Conservation (phyloP, 2,113 vertebrate species). For the Rattus rattus region DNA sequence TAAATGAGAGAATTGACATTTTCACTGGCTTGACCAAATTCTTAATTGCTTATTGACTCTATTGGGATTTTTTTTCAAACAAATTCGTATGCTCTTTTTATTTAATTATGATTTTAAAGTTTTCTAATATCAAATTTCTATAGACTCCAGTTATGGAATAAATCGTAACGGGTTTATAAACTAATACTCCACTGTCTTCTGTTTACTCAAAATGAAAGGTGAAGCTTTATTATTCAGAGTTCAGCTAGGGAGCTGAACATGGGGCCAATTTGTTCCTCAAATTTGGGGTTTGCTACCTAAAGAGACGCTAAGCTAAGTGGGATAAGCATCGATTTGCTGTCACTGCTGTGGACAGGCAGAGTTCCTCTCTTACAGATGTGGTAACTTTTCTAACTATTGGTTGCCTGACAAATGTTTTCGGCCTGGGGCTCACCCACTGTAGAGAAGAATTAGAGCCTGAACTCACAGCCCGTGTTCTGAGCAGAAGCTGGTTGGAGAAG, state of each 20-base stretch:
- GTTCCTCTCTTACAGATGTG: constrained; percentile 9
- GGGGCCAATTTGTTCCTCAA: background rate
- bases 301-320: background rate
- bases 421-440: background rate
- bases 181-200: background rate
- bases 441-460: background rate
- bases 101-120: background rate
- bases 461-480: background rate
- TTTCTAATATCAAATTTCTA: background rate
- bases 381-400: background rate
- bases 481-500: background rate
- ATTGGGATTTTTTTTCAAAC: background rate
- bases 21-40: background rate
- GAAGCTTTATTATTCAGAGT: background rate
- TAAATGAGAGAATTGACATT: background rate
- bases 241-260: background rate
- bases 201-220: background rate
- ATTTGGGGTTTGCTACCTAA: background rate
- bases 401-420: constrained; percentile 17
- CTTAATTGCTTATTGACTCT: background rate
- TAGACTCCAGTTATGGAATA: background rate
- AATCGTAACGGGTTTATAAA: background rate
- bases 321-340: constrained; percentile 6
- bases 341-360: background rate
- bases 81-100: background rate